Evolutionary conservation across 2,113 vertebrate genomes (phyloP).

Genomic region (Pampusana beccarii): DNA sequence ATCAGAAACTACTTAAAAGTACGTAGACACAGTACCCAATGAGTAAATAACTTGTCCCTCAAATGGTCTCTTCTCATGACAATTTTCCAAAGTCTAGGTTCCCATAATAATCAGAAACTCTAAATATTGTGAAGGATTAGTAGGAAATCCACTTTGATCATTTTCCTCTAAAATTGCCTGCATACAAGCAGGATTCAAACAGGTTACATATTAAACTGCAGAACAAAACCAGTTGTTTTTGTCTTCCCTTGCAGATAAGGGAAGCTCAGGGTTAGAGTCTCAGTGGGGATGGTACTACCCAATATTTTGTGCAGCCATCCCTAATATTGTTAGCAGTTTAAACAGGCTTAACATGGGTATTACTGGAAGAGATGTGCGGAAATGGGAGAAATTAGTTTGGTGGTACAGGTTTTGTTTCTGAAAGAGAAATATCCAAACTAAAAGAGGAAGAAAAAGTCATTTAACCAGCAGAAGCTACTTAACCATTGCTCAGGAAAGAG

Average conservation of each 20-base stretch:
- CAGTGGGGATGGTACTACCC: neutral
- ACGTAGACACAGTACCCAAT: neutral
- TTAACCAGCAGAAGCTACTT: neutral
- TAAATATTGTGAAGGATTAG: neutral
- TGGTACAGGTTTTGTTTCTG: neutral
- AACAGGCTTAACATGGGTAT: neutral
- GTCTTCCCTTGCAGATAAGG: neutral
- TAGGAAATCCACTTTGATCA: neutral
- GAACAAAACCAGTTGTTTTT: neutral
- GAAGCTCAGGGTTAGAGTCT: neutral
- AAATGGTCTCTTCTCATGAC: neutral
- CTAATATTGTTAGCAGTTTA: neutral
- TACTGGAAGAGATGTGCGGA: neutral
- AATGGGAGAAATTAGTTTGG: neutral
- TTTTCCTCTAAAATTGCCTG: neutral
- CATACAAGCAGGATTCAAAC: neutral
- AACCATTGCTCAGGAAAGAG: neutral
- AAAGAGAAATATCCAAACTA: neutral
- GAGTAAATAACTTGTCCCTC: neutral
- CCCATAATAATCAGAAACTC: neutral
- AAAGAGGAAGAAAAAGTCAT: neutral
- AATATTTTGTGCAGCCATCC: neutral
- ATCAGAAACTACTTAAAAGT: neutral
- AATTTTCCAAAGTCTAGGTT: neutral
- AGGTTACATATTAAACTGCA: neutral